These are phyloP conservation scores for Cataglyphis altisquamis DNA, from an alignment of 2,888 invertebrate genomes.

Conservation along the genomic window DNA sequence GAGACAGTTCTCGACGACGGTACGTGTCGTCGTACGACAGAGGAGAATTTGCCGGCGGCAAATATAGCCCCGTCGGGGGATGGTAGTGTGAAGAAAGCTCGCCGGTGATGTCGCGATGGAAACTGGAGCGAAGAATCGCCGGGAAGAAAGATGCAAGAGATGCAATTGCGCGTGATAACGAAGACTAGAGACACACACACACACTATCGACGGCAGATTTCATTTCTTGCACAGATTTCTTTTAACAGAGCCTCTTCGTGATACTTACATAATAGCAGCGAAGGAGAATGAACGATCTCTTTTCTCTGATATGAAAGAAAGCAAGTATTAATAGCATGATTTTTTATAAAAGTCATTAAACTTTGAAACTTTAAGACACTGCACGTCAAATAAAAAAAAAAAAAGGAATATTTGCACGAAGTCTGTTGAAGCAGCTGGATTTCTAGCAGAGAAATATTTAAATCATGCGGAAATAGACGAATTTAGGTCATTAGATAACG, in stretches of 20 bases:
- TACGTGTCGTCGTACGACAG: conserved; percentile 43
- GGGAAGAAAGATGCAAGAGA: conserved; percentile 45
- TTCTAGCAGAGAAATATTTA: neutral
- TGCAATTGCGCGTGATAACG: conserved; percentile 33
- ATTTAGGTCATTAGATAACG: neutral
- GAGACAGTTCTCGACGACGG: conserved; percentile 41
- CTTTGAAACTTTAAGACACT: neutral
- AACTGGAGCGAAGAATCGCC: conserved; percentile 53
- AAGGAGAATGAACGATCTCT: conserved; percentile 13
- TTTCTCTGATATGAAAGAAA: neutral
- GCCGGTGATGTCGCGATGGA: conserved; percentile 36
- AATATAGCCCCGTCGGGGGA: conserved; percentile 40
- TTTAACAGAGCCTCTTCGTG: neutral
- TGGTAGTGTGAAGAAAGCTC: conserved; percentile 35
- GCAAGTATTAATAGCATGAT: neutral
- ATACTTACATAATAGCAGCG: conserved; percentile 16
- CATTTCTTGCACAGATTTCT: conserved; percentile 29
- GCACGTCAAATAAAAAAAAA: neutral
- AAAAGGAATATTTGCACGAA: neutral
- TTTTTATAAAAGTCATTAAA: neutral
- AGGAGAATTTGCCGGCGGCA: conserved; percentile 50
- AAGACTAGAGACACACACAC: conserved; percentile 34
- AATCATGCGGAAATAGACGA: neutral
- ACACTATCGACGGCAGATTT: conserved; percentile 29
- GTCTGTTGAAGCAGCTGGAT: too few species aligned